These are phyloP conservation scores for Cyclargus thomasi DNA, from an alignment of 1,140 invertebrate species.

Conservation along the genomic window DNA sequence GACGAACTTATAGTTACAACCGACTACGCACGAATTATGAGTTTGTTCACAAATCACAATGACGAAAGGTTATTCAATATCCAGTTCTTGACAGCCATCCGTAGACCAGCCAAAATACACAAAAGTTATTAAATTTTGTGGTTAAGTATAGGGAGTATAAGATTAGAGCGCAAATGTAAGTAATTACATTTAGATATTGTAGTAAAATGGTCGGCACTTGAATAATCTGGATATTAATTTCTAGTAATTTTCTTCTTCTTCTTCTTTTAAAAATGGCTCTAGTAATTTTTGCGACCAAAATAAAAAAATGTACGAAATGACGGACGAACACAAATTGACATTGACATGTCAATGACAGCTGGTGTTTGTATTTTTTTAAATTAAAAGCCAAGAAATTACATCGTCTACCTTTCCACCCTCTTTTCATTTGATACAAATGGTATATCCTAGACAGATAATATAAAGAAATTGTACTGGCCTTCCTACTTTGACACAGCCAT, in stretches of 20 bases:
- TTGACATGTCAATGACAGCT: background rate
- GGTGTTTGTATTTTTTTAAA: too few relatives aligned
- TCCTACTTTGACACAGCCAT: too few relatives aligned
- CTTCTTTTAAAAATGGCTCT: too few relatives aligned
- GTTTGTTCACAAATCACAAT: constrained; percentile 58
- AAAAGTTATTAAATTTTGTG: background rate
- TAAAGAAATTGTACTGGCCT: too few relatives aligned
- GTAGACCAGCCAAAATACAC: constrained; percentile 3
- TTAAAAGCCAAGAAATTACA: too few relatives aligned
- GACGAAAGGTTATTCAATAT: constrained; percentile 63
- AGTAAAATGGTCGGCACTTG: background rate
- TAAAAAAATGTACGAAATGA: background rate
- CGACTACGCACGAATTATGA: constrained; percentile 28
- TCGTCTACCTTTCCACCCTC: too few relatives aligned
- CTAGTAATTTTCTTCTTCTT: too few relatives aligned
- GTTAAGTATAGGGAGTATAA: background rate
- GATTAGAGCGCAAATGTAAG: background rate
- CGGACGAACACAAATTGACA: background rate
- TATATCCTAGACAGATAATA: too few relatives aligned
- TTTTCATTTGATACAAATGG: too few relatives aligned
- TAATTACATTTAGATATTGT: background rate
- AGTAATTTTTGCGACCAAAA: background rate
- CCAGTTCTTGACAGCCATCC: constrained; percentile 13
- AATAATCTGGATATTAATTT: background rate
- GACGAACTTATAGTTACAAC: constrained; percentile 40